Percentiles rank a stretch among this genome's conserved stretches.
These are phyloP conservation scores for Aleiodes alternator DNA, from an alignment of 2,888 invertebrate genomes.

Conservation along the genomic window DNA sequence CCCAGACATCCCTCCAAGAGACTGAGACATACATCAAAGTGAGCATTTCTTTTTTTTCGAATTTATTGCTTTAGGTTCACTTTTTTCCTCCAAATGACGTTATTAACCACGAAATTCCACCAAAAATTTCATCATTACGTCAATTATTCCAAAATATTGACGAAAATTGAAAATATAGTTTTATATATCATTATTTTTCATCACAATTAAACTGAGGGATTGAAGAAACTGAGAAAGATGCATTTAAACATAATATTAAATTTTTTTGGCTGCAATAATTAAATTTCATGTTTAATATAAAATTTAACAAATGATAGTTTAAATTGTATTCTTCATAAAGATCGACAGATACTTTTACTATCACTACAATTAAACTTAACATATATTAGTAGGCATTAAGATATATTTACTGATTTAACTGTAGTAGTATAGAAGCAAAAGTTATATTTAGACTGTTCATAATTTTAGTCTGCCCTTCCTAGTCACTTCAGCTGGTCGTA, in stretches of 20 bases:
- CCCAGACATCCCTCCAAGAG: slow-evolving; percentile 73
- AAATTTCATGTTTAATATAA: no score
- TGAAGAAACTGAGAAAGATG: no score
- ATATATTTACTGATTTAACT: slow-evolving; percentile 55
- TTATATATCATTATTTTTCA: not conserved
- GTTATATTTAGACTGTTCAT: slow-evolving; percentile 64
- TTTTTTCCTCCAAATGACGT: no score
- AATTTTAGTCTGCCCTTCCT: slow-evolving; percentile 65
- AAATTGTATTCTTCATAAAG: no score
- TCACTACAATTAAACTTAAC: not conserved
- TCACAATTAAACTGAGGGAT: no score
- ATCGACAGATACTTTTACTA: not conserved
- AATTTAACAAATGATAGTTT: not conserved
- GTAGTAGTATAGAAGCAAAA: slow-evolving; percentile 35
- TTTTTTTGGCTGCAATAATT: not conserved
- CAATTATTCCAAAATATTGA: no score
- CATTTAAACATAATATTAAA: not conserved
- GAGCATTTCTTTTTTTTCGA: slow-evolving; percentile 42
- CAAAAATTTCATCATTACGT: no score
- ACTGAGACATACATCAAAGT: slow-evolving; percentile 71
- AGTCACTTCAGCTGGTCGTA: slow-evolving; percentile 59
- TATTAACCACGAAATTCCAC: no score
- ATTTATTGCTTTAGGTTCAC: not conserved
- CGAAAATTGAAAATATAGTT: not conserved
- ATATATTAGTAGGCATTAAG: slow-evolving; percentile 27